Base-by-base conservation (phyloP, 1,140 invertebrate genomes). In the Caenorhabditis inopinata region DNA sequence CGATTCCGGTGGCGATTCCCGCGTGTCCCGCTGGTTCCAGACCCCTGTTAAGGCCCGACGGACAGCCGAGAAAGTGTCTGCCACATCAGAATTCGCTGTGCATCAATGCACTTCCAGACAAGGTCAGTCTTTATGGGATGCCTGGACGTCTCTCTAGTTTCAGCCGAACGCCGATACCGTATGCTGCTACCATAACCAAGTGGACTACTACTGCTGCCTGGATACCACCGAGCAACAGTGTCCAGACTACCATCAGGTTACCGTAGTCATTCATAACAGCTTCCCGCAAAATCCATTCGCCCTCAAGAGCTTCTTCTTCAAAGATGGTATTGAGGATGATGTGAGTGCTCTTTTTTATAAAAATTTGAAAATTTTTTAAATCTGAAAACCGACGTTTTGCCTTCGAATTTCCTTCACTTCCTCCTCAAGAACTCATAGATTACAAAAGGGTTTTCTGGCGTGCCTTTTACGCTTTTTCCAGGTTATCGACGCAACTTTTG, bases 231-330 rank as follows among this genome's bases (percentile, higher is more conserved):
- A 49, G 21, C 35, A 79, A 29, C 74, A 53, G 27, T 45, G 38
- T 35, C 47, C 76, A 5, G 32, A 77, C 12, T 77, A 53, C 23
- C 51, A 51, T 79, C 35, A 79, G 78, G 86, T 87, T 14, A 87
- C 86, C 16, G 86, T 87, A 35, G 86, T 87, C 29, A 87, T 87
- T 51, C 87, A 87, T 79, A 88, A 88, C 83, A 82, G 84, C n/a
- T 82, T 86, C 46, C 86, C 86, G 2, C 85, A 87, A 18, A 81
- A 81, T 80, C 80, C 87, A 21, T 85, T 84, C 48, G 85, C 86
- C 2, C 27, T 87, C 25, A 84, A 83, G 32, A 80, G 49, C 21
- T 87, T 88, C 81, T 85, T 89, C 53, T 87, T 87, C 80, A 79
- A 83, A 38, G 85, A 88, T 42, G 86, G 86, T 2, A 86, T 87